Conservation (phyloP, 2,888 invertebrate genomes). For the Xylota sylvarum region DNA sequence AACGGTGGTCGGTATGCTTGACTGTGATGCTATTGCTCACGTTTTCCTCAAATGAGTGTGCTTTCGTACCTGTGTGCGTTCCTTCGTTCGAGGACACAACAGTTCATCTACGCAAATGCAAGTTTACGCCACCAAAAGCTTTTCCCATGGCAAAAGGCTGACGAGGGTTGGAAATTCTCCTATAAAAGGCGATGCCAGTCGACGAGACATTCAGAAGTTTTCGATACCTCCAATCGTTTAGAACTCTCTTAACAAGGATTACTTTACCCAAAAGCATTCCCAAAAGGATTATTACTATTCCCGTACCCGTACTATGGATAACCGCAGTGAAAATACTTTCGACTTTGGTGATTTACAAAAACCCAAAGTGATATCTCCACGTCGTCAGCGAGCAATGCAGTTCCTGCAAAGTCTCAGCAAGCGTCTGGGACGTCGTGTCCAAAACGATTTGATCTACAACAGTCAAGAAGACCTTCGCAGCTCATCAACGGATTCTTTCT, state of each 20-base stretch:
- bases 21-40: constrained; percentile 64
- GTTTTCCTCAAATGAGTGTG: constrained; percentile 47
- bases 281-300: constrained; percentile 8
- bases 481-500: constrained; percentile 83
- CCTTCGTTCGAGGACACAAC: constrained; percentile 33
- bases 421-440: constrained; percentile 67
- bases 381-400: constrained; percentile 73
- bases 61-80: background rate
- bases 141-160: constrained; percentile 30
- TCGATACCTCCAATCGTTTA: constrained; percentile 43
- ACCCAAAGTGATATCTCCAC: constrained; percentile 69
- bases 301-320: constrained; percentile 56
- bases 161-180: background rate
- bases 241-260: constrained; percentile 63
- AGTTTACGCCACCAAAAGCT: constrained; percentile 49
- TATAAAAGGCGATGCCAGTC: constrained; percentile 66
- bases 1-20: constrained; percentile 3
- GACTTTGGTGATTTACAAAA: constrained; percentile 67
- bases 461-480: constrained; percentile 86
- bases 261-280: constrained; percentile 6
- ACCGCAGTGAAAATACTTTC: constrained; percentile 60
- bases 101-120: constrained; percentile 59
- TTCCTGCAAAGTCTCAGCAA: constrained; percentile 75
- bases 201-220: constrained; percentile 62
- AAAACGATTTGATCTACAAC: constrained; percentile 81